These are phyloP conservation scores for Sprattus sprattus DNA, from an alignment of 2,113 vertebrate genomes.

Conservation along the genomic window DNA sequence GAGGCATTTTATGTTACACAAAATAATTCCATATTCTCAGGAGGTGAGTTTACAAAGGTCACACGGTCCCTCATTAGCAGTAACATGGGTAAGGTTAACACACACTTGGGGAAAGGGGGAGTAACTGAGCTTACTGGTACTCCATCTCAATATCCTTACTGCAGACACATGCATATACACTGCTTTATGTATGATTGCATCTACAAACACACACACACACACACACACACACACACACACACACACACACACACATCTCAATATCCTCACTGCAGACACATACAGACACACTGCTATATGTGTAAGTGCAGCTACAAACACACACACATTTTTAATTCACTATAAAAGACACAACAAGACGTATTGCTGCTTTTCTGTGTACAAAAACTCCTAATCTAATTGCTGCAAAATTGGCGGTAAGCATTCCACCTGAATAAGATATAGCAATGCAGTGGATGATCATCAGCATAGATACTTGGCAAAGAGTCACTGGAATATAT, in stretches of 20 bases:
- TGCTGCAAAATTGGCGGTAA: background rate
- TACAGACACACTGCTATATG: background rate
- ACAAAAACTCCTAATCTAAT: background rate
- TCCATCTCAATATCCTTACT: background rate
- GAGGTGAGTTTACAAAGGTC: slow-evolving; percentile 69
- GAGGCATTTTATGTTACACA: slow-evolving; percentile 62
- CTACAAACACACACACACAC: background rate
- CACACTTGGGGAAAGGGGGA: background rate
- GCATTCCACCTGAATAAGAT: background rate
- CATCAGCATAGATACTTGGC: slow-evolving; percentile 8
- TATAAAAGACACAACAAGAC: background rate
- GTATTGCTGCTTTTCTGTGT: background rate
- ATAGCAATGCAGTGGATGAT: background rate
- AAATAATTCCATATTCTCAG: slow-evolving; percentile 63
- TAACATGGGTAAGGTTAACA: slow-evolving; percentile 39
- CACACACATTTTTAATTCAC: slow-evolving; percentile 1
- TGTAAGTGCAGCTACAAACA: background rate
- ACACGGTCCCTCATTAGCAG: slow-evolving; percentile 65
- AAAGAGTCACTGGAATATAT: background rate
- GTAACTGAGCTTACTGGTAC: background rate
- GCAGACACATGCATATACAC: slow-evolving; percentile 23
- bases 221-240: background rate
- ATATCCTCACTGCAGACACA: background rate
- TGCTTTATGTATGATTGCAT: background rate
- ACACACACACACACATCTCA: background rate